A percentile compares a stretch with the other conserved stretches of the same genome.
Conservation (phyloP, 2,113 vertebrate genomes). For the Sclerurus mexicanus region DNA sequence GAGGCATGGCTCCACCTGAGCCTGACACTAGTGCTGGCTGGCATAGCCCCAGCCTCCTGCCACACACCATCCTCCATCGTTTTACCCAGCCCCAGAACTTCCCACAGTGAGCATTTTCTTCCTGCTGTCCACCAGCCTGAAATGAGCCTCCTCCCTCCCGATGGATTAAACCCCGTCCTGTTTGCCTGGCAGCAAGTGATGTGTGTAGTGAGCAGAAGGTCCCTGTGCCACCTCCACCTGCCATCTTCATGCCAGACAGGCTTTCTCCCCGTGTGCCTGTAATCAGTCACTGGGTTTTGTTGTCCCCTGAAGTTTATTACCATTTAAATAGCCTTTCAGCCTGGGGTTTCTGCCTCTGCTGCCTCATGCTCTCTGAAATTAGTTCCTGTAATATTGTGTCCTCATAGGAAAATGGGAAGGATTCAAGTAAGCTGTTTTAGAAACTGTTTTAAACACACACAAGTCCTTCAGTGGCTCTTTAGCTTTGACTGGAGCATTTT, state of each 20-base stretch:
- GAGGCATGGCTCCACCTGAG: neutral
- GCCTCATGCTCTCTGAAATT: neutral
- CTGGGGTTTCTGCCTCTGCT: neutral
- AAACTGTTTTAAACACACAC: neutral
- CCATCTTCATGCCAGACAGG: neutral
- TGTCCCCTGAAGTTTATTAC: constrained; percentile 23
- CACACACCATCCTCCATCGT: neutral
- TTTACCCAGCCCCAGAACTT: neutral
- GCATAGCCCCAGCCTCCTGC: neutral
- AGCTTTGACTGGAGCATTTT: neutral
- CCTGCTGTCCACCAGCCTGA: neutral
- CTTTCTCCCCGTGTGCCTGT: neutral
- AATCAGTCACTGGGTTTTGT: neutral
- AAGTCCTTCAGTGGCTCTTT: neutral
- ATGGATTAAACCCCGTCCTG: neutral
- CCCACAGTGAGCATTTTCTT: neutral
- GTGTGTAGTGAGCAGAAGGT: neutral
- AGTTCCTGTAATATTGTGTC: neutral
- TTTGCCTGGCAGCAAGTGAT: neutral
- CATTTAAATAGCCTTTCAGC: constrained; percentile 54
- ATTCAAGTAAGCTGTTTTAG: neutral
- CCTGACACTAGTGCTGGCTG: neutral
- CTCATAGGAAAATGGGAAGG: neutral
- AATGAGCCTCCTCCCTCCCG: accelerated
- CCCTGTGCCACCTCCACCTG: accelerated